Base-by-base conservation (phyloP, 2,888 invertebrate genomes). In the Tinea semifulvella region DNA sequence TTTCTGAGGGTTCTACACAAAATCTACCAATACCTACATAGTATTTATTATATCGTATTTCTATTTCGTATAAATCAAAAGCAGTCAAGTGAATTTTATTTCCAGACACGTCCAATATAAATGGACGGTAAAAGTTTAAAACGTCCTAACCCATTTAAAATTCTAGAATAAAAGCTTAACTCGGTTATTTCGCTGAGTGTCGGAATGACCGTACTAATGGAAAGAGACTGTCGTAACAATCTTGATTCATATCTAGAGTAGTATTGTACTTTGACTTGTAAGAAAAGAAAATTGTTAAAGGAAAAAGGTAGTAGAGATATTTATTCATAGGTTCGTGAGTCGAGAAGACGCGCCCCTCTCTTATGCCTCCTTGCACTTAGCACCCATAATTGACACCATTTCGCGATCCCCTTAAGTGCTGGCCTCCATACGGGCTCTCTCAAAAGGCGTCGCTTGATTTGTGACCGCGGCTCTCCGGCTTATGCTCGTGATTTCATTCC, bases 331-430 rank as follows among this genome's bases (percentile, higher is more conserved):
- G 40, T 22, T 13, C n/a, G 22, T 40, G 22, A 36, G 18, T 36
- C 10, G 40, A 8, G 40, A 20, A 22, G 20, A 36, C 13, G 8
- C 18, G 17, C 40, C 40, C 14, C 53, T 49, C 56, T 61, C 59
- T 13, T 8, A 22, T 11, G 40, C 40, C 28, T 16, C 22, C 60
- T 56, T 62, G 64, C 77, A 74, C 77, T 77, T 73, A 76, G 63
- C 71, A 57, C 56, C 69, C 71, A 71, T 80, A 80, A 80, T 80
- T 80, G 80, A 72, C 77, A 74, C 69, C 77, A 71, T 77, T 79
- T 59, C 60, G 58, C 56, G 60, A 63, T 53, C 68, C 66, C 71
- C 69, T 68, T 71, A 75, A 76, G 74, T 75, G 76, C 79, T 70
- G 61, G 57, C 59, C 65, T 31, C 43, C 60, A 56, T 53, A 57